Conservation (phyloP, 2,888 invertebrate genomes). For the Seira ritae region DNA sequence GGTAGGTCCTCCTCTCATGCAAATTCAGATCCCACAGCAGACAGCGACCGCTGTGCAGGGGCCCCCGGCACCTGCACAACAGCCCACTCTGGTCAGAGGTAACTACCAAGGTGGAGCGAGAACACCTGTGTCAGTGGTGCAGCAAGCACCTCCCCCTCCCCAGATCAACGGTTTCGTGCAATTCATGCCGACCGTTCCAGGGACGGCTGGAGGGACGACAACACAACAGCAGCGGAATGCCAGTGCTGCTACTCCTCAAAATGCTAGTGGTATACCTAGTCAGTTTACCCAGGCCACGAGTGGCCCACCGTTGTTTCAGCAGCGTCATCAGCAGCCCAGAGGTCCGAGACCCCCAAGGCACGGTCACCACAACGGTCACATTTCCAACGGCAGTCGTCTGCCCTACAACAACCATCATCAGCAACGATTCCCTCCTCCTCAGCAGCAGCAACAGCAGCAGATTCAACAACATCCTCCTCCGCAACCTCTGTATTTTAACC, state of each 20-base stretch:
- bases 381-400: constrained; percentile 70
- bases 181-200: constrained; percentile 58
- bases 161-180: constrained; percentile 64
- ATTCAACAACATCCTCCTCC: constrained; percentile 63
- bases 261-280: constrained; percentile 67
- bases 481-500: constrained; percentile 61
- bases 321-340: constrained; percentile 58
- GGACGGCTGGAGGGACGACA: constrained; percentile 34
- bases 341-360: constrained; percentile 65
- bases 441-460: constrained; percentile 66
- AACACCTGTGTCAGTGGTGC: constrained; percentile 56
- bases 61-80: constrained; percentile 45
- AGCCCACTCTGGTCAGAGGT: constrained; percentile 50
- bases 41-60: constrained; percentile 49
- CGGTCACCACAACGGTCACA: constrained; percentile 66
- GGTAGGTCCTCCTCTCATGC: constrained; percentile 64
- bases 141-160: constrained; percentile 46
- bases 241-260: constrained; percentile 57
- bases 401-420: constrained; percentile 67
- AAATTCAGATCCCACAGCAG: constrained; percentile 68
- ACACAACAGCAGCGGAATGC: constrained; percentile 58
- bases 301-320: constrained; percentile 66
- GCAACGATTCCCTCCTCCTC: constrained; percentile 61
- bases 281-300: constrained; percentile 67
- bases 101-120: constrained; percentile 52